A percentile compares a stretch with the other conserved stretches of the same genome.
phyloP scores from a whole-genome alignment of 2,797 vertebrate genomes.

The Enteromius trimaculatus region DNA sequence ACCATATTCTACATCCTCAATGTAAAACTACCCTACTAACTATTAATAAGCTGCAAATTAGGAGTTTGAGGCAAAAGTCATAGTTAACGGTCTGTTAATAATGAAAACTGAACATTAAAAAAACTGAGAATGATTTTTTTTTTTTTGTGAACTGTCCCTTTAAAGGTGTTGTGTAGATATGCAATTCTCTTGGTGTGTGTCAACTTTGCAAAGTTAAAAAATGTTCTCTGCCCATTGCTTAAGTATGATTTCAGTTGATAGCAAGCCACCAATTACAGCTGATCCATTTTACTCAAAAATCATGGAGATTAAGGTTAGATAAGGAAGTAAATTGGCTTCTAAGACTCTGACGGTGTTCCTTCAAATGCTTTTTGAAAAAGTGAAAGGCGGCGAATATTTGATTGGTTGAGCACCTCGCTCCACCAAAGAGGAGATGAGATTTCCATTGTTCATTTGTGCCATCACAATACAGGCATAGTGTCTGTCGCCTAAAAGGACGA shows the following conservation, averaged over 20 bases:
- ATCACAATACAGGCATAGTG: conserved; percentile 74
- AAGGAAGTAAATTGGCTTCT: conserved; percentile 68
- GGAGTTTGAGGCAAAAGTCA: not conserved
- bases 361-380: conserved; percentile 57
- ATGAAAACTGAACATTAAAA: not conserved
- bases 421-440: conserved; percentile 81
- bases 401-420: conserved; percentile 74
- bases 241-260: conserved; percentile 32
- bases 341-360: conserved; percentile 61
- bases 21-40: not conserved
- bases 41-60: not conserved
- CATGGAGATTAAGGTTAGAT: conserved; percentile 71
- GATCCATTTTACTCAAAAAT: conserved; percentile 17
- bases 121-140: not conserved
- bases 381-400: conserved; percentile 57
- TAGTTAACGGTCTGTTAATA: not conserved
- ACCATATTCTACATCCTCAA: not conserved
- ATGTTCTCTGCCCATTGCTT: not conserved
- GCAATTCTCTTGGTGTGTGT: not conserved
- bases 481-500: conserved; percentile 69
- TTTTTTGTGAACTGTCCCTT: not conserved
- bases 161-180: not conserved
- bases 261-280: conserved; percentile 47
- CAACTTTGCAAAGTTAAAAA: not conserved
- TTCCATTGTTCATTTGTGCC: conserved; percentile 80